Evolutionary conservation across 2,797 vertebrate species (phyloP), one percentile per base, ranked within the genome.

Genomic region (Onychomys arenicola): DNA sequence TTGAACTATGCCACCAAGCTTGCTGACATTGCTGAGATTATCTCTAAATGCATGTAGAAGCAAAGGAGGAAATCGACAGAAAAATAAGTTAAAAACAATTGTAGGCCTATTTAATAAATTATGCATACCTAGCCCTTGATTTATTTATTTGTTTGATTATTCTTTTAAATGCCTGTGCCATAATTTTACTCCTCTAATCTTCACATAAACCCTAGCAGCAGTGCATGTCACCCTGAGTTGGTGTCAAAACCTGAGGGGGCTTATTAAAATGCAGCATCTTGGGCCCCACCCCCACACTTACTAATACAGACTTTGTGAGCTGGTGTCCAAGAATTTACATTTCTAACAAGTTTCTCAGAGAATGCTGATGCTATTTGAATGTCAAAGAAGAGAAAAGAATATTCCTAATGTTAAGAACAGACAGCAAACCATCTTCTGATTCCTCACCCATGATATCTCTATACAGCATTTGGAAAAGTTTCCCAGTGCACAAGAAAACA

Each of bases 21-120:
- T 98, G 98, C 98, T 98, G 98, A 98, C 98, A 98, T 98, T 98
- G 98, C 96, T 97, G 97, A 98, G 98, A 98, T 98, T 98, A 97
- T 98, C 98, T 98, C 93, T 94, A 92, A 98, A 97, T 98, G 96
- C 95, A 96, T 97, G 95, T 96, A 89, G 95, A 95, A 98, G 96
- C 95, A 96, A 97, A 96, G 86, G 97, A 98, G 95, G 97, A 98
- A 98, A 97, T 95, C 98, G 78, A 96, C 87, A 98, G 78, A 96
- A 94, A 98, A 98, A 98, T 96, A 97, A 98, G 88, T 98, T 98
- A 65, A 97, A 97, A 97, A 97, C 94, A 98, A 98, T 95, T 97
- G 83, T 97, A 98, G 96, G 96, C 93, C 97, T 97, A 97, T 96
- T 97, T 98, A 97, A 97, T 97, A 97, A 98, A 98, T 97, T 97